Base-by-base conservation (phyloP, 2,113 vertebrate genomes). In the Brachyhypopomus occidentalis region DNA sequence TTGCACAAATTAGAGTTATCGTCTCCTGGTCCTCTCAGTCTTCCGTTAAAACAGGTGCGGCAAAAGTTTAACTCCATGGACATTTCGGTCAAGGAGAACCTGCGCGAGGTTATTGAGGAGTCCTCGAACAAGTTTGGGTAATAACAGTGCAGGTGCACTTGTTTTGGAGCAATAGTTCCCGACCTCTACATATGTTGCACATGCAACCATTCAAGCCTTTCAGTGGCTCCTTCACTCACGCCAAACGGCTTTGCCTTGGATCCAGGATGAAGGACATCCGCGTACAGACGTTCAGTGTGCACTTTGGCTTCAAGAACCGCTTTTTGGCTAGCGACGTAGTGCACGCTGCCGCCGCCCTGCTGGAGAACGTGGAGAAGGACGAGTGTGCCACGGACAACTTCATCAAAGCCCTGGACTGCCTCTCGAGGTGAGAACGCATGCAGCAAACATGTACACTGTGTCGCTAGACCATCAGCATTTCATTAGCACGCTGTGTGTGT, bases 1-100 rank as follows among this genome's bases (percentile, higher is more conserved):
- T 52, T 52, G 45, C 45, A 52, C 45, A 52, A 52, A 52, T 52
- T 52, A 14, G 45, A 52, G 45, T 14, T 66, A 71, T 89, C 6
- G 2, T 8, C 45, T 77, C 1, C 16, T 22, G 45, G 63, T 75
- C 62, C 17, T 69, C 22, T 25, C 81, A 99, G 97, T 36, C 92
- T 99, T 2, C 97, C 98, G 34, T 90, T 99, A 75, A 98, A 96
- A 85, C 96, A 99, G 90, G 98, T 96, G 72, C 94, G 95, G 64
- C 98, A 99, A 90, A 99, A 98, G 60, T 99, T 97, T 88, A 89
- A 95, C 80, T 97, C 95, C 36, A 99, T 99, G 98, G 98, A 99
- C 70, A 88, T 97, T 25, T 90, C 96, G 0, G 92, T 99, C 88
- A 99, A 99, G 90, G 97, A 97, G 90, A 99, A 99, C 86, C 91